These are phyloP conservation scores for Osmerus mordax DNA, from an alignment of 2,113 vertebrate genomes.

Conservation along the genomic window DNA sequence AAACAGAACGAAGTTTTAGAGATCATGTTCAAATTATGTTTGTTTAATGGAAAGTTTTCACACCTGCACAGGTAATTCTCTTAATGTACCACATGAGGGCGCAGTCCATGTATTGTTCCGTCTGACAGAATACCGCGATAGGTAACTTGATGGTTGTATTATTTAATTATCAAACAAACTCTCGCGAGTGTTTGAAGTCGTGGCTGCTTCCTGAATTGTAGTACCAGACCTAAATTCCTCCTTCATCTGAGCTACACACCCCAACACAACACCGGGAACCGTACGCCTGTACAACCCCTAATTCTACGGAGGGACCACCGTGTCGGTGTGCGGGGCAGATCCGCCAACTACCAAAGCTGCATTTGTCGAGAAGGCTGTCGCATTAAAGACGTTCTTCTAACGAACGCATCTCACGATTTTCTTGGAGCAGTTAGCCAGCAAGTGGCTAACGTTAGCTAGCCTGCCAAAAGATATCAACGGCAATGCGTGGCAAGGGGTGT, in stretches of 20 bases:
- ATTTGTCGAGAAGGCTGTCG: constrained; percentile 10
- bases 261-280: constrained; percentile 16
- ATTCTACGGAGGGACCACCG: constrained; percentile 3
- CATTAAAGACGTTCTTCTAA: constrained; percentile 5
- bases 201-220: constrained; percentile 65
- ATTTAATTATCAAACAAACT: not conserved
- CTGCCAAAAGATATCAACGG: constrained; percentile 1
- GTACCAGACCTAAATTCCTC: constrained; percentile 29
- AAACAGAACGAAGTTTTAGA: not conserved
- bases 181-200: constrained; percentile 49
- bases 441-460: constrained; percentile 37
- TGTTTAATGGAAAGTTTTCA: not conserved
- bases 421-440: constrained; percentile 51
- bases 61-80: not conserved
- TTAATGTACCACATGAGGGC: not conserved
- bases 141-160: not conserved
- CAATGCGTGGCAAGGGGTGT: constrained; percentile 23
- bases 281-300: not conserved
- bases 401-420: constrained; percentile 43
- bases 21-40: not conserved
- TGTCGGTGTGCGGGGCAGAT: constrained; percentile 17
- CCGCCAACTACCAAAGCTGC: constrained; percentile 14
- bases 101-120: not conserved
- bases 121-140: not conserved
- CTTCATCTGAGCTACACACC: constrained; percentile 14